Percentiles rank a stretch among this genome's conserved stretches.
phyloP scores from a whole-genome alignment of 2,797 vertebrate genomes.

The Halcyon leucocephala region DNA sequence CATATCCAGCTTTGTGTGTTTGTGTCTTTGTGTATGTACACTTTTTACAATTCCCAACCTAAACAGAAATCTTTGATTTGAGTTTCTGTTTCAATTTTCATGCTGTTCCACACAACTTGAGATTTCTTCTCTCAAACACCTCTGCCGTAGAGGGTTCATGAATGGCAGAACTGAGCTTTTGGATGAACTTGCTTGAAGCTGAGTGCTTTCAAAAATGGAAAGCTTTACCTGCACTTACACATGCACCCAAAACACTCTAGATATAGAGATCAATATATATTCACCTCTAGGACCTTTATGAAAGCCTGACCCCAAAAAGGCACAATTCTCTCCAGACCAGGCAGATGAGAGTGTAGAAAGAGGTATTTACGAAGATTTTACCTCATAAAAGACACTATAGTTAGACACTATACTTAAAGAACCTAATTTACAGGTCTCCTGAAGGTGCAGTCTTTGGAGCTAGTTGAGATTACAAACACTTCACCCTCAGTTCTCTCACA shows the following conservation, averaged over 20 bases:
- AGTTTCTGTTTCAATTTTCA: neutral
- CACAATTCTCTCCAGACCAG: neutral
- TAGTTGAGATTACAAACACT: neutral
- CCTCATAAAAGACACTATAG: neutral
- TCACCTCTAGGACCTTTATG: neutral
- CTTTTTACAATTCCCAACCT: neutral
- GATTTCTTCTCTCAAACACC: neutral
- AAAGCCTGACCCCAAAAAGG: neutral
- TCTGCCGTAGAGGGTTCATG: neutral
- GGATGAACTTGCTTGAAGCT: neutral
- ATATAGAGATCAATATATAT: neutral
- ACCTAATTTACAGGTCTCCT: neutral
- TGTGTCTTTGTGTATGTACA: neutral
- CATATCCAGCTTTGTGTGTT: neutral
- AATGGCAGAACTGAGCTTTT: neutral
- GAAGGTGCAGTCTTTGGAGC: neutral
- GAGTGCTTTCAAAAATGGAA: neutral
- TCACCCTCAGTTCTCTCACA: neutral
- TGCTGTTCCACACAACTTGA: neutral
- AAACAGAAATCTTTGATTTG: neutral
- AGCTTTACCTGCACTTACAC: neutral
- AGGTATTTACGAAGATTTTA: neutral
- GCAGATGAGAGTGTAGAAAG: neutral
- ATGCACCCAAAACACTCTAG: neutral
- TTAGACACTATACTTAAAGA: neutral